Evolutionary conservation across 2,888 invertebrate genomes (phyloP), one percentile per base, ranked within the genome.

Genomic region (Mimas tiliae): DNA sequence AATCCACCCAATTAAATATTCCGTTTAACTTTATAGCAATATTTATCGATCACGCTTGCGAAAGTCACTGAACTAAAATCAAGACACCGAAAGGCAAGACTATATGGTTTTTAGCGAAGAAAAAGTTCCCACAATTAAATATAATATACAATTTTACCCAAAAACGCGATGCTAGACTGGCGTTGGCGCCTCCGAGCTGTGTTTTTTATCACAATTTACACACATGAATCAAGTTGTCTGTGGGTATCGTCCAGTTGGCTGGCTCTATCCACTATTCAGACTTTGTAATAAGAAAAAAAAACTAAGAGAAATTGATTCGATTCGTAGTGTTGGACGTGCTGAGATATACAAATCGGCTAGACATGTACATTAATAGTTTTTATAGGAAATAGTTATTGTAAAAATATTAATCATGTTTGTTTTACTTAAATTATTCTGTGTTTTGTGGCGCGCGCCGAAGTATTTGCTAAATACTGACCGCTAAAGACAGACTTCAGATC

Each of bases 281-380:
- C 77, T 74, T 72, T 70, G 70, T 76, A 80, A 82, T 74, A 82
- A 81, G 74, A 82, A 82, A 83, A 81, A n/a, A 83, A 84, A 81
- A 74, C 75, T 69, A 74, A 86, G 80, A 82, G 86, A 86, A 86
- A 89, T 89, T 88, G 85, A 88, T 88, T 85, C 82, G 82, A 81
- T 82, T 72, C 80, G 72, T 79, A 74, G 79, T 74, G 75, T 76
- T 77, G 72, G 73, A 72, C 68, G 72, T 67, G 65, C 47, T 55
- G 64, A 72, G 82, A 81, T 69, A 67, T 75, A 73, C 34, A 63
- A 67, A 63, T 52, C 33, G 64, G 64, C 65, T 70, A 83, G 81
- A 83, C 67, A 75, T 67, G 74, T 47, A 64, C 62, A 62, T 9
- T 50, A 50, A 50, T 33, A 9, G 42, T 1, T 27, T 33, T 58